Evolutionary conservation across 2,113 vertebrate genomes (phyloP), one percentile per base, ranked within the genome.

Genomic region (Microcebus ravelobensis): DNA sequence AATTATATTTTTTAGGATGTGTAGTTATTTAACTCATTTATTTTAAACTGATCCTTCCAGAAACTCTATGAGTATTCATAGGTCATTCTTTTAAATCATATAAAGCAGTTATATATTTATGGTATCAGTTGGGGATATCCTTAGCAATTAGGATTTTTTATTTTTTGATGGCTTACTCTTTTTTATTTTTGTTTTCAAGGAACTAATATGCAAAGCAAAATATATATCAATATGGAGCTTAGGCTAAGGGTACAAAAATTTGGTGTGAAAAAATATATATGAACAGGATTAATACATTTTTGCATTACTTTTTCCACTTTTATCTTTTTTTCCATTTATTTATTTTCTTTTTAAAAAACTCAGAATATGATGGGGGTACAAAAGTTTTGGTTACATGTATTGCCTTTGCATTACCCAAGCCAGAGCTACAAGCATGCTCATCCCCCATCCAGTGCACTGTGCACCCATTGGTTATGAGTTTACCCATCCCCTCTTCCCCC

Each of bases 1-100:
- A 96, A 87, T 86, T 81, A n/a, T 87, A 83, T 39, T 34, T 71
- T 70, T 93, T 68, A 81, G 48, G 68, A 74, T 91, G 45, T 93
- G 61, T 36, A 71, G 34, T 83, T 87, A 87, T 86, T 88, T 77
- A 48, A 85, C 9, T 52, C 42, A 55, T 70, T 91, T 93, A 84
- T 74, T 61, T 92, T 76, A 88, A 82, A 39, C 18, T 42, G 59
- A 84, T 68, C 83, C 10, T 74, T 94, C 29, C 52, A 86, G 71
- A 94, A 96, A 86, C 20, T 61, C 70, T 59, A 71, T 86, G 63
- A 85, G 42, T 87, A 82, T 83, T 57, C 87, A n/a, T 17, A 77
- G 6, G 4, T 93, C 39, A 95, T 65, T 86, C 45, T 87, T 85
- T 79, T 70, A 73, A 70, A 48, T 57, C 67, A 67, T 25, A 59